Conservation (phyloP, 1,140 invertebrate genomes). For the Calephelis virginiensis region DNA sequence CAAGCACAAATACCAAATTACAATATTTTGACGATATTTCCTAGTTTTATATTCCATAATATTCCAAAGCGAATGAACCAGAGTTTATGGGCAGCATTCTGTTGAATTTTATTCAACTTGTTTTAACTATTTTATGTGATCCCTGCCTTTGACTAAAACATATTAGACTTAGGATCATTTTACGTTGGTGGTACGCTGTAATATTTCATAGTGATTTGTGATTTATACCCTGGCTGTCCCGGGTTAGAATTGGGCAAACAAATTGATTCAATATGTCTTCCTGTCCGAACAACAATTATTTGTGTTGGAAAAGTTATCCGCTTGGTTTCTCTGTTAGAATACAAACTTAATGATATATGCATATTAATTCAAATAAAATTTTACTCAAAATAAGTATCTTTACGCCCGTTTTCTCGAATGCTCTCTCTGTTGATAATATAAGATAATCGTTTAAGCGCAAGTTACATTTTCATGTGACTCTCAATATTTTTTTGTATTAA, state of each 20-base stretch:
- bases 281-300: constrained; percentile 47
- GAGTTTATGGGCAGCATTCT: constrained; percentile 31
- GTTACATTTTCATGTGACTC: too few relatives aligned
- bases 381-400: too few relatives aligned
- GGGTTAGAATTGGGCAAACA: constrained; percentile 49
- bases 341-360: background rate
- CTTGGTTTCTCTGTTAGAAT: constrained; percentile 23
- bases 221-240: constrained; percentile 47
- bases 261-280: constrained; percentile 55
- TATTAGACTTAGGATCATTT: constrained; percentile 25
- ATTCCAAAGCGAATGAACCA: constrained; percentile 32
- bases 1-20: background rate
- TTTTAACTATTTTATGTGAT: constrained; percentile 29
- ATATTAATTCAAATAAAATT: background rate
- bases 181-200: constrained; percentile 32
- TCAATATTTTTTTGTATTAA: too few relatives aligned
- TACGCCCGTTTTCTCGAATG: too few relatives aligned
- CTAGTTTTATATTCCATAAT: constrained; percentile 15
- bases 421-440: too few relatives aligned
- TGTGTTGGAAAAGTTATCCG: constrained; percentile 36
- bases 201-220: constrained; percentile 55
- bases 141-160: constrained; percentile 11
- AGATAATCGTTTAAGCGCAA: too few relatives aligned
- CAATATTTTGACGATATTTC: background rate
- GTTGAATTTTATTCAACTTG: constrained; percentile 39